Percentiles rank a stretch among this genome's conserved stretches.
These are phyloP conservation scores for Drosophila planitibia DNA, from an alignment of 2,888 invertebrate species.

Conservation along the genomic window DNA sequence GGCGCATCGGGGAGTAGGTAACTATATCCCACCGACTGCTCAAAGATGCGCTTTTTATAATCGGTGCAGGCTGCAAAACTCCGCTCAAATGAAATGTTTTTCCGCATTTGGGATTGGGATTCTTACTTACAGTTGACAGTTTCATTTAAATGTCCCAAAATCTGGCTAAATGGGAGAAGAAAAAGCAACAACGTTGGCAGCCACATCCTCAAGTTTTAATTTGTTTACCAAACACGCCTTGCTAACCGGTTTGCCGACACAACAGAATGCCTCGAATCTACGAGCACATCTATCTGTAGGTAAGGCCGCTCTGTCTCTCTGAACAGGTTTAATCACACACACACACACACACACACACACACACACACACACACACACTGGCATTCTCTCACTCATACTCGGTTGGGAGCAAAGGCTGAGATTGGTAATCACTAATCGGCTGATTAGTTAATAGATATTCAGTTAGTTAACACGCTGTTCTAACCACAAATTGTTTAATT, in stretches of 20 bases:
- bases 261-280: slow-evolving; percentile 28
- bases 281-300: slow-evolving; percentile 1
- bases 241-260: slow-evolving; percentile 47
- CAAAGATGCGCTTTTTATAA: slow-evolving; percentile 70
- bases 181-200: slow-evolving; percentile 25
- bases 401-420: neutral
- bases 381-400: neutral
- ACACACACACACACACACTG: neutral
- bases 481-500: slow-evolving; percentile 7
- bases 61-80: slow-evolving; percentile 57
- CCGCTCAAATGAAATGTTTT: neutral
- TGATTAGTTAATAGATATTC: slow-evolving; percentile 4
- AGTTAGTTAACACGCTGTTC: slow-evolving; percentile 11
- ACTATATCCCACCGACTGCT: slow-evolving; percentile 61
- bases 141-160: slow-evolving; percentile 18
- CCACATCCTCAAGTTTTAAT: slow-evolving; percentile 39
- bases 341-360: neutral
- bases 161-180: slow-evolving; percentile 7
- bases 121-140: slow-evolving; percentile 45
- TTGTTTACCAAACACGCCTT: slow-evolving; percentile 38
- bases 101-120: neutral
- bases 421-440: slow-evolving; percentile 14
- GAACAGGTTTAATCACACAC: slow-evolving; percentile 37
- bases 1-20: slow-evolving; percentile 58
- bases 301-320: neutral